These are phyloP conservation scores for Rhopalosiphum nymphaeae DNA, from an alignment of 2,888 invertebrate species.

Conservation along the genomic window DNA sequence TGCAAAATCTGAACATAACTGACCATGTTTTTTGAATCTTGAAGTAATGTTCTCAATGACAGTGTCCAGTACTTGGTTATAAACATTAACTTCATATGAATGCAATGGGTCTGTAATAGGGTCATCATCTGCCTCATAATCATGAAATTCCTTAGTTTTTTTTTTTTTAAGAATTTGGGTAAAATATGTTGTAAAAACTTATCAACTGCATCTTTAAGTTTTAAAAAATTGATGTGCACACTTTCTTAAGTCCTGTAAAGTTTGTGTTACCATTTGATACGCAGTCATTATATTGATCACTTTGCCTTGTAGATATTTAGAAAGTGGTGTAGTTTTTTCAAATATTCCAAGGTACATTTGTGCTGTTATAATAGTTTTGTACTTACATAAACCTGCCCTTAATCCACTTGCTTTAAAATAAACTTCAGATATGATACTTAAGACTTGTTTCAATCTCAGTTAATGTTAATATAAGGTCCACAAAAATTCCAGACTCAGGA, in stretches of 20 bases:
- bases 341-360: constrained; percentile 40
- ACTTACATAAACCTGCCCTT: not conserved
- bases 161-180: too few relatives aligned
- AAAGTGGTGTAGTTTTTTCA: too few relatives aligned
- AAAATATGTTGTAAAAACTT: too few relatives aligned
- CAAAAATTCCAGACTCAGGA: not conserved
- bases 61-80: too few relatives aligned
- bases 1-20: too few relatives aligned
- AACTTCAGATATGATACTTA: constrained; percentile 11
- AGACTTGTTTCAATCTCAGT: not conserved
- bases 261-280: constrained; percentile 25
- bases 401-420: constrained; percentile 23
- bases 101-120: too few relatives aligned
- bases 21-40: too few relatives aligned
- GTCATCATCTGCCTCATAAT: too few relatives aligned
- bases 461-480: constrained; percentile 29
- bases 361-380: constrained; percentile 41
- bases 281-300: not conserved
- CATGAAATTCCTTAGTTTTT: too few relatives aligned
- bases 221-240: constrained; percentile 8
- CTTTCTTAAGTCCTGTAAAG: constrained; percentile 11
- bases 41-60: too few relatives aligned
- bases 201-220: not conserved
- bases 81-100: too few relatives aligned
- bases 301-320: constrained; percentile 35